Base-by-base conservation (phyloP, 2,113 vertebrate species). In the Plestiodon gilberti region DNA sequence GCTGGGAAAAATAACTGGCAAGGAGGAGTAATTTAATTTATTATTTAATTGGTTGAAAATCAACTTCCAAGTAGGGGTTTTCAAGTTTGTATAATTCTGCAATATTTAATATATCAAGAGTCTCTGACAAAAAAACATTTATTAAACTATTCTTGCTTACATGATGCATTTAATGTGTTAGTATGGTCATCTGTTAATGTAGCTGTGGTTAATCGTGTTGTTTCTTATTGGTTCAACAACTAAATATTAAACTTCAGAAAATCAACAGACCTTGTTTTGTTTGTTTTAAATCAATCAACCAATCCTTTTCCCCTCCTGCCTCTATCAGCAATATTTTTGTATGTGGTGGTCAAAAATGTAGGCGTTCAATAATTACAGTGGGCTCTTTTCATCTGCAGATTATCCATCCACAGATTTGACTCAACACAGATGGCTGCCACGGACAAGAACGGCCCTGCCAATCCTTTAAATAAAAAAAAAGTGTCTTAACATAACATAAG, bases 1-100 rank as follows among this genome's bases (percentile, higher is more conserved):
- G 64, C 59, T 75, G 57, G 4, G 25, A 77, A 83, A 90, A 85
- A 25, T 59, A 81, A 70, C 80, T 18, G 70, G 18, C 69, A 87
- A 89, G 74, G 30, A 89, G 40, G 4, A n/a, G 1, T 80, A 64
- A 65, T 91, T 86, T 18, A 30, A 85, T 86, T 90, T 43, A 15
- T 83, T 93, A 92, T 89, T 76, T 88, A 43, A 71, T 85, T 84
- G 2, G 3, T 82, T 89, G 84, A 57, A 89, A 75, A 80, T 25
- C 70, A 74, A 71, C 84, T 89, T 40, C 77, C 55, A 83, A 88
- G 30, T 70, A 83, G 89, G 91, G 30, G 0, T 1, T 69, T 11
- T 71, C 25, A n/a, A 65, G 1, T 25, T 84, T 87, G 78, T 83
- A 0, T 78, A 78, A 75, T 1, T 82, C 17, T 57, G 3, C 78